Base-by-base conservation (phyloP, 2,888 invertebrate genomes). In the Dugesia japonica region DNA sequence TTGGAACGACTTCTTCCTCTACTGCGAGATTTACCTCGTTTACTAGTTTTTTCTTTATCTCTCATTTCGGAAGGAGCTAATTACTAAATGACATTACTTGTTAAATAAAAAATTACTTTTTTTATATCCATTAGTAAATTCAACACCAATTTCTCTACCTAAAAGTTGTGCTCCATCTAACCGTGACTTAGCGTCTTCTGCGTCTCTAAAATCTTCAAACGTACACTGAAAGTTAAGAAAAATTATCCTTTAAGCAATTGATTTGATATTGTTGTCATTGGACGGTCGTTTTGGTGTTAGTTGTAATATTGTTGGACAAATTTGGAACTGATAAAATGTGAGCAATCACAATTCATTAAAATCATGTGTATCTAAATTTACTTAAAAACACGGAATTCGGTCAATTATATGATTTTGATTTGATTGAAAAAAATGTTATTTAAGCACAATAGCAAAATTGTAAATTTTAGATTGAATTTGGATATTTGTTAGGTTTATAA, bases 101-200 rank as follows among this genome's bases (percentile, higher is more conserved):
- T 9, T 56, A 56, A 56, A 23, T 9, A n/a, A 13, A 4, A 31
- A 31, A 31, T 13, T 81, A 86, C 85, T 85, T 82, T 86, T 86
- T 73, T 86, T 79, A 79, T 86, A 86, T 75, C 86, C 86, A 80
- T 86, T 82, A n/a, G 86, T 86, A 81, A 87, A 86, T 79, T 86
- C 86, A 23, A 87, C 84, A 79, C 86, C 85, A 78, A 86, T 80
- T 78, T 86, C 85, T 38, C 84, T 79, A 17, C 86, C 86, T 79
- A 81, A 82, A 79, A 85, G 83, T n/a, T 84, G 80, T 4, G 83
- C 82, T 77, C 84, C 81, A 79, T 86, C 85, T 79, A 86, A 80
- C 77, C 84, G 82, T 78, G 85, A 83, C 75, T 86, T 80, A 0
- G 86, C 86, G 82, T 86, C 86, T 81, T 86, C 86, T 13, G 86